These are phyloP conservation scores for Huso huso DNA, from an alignment of 2,797 vertebrate species.

Conservation along the genomic window DNA sequence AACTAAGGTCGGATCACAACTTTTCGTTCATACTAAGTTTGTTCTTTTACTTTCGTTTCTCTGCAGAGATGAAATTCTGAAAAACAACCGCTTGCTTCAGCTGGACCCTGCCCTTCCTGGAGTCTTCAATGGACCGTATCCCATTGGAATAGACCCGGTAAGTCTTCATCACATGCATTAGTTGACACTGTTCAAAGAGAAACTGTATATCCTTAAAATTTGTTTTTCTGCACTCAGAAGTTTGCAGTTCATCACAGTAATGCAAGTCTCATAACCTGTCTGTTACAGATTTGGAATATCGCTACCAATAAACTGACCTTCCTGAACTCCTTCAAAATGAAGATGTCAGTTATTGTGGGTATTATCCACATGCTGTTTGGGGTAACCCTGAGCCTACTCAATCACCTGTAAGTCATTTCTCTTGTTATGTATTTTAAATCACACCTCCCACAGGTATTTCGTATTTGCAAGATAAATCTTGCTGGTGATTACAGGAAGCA, in stretches of 20 bases:
- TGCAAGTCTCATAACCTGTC: not conserved
- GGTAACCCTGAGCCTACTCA: slow-evolving; percentile 66
- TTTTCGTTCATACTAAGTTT: too few relatives aligned
- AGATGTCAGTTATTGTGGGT: slow-evolving; percentile 92
- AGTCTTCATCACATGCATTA: slow-evolving; percentile 20
- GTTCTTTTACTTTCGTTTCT: not conserved
- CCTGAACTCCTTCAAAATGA: slow-evolving; percentile 98
- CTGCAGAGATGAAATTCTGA: slow-evolving; percentile 59
- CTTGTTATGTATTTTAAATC: not conserved
- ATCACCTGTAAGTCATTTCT: slow-evolving; percentile 55
- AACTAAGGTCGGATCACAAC: too few relatives aligned
- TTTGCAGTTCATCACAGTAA: too few relatives aligned
- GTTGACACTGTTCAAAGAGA: too few relatives aligned
- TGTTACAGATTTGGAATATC: slow-evolving; percentile 86
- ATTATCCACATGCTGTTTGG: slow-evolving; percentile 94
- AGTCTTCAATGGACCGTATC: slow-evolving; percentile 87
- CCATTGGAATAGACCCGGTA: slow-evolving; percentile 94
- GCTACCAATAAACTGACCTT: slow-evolving; percentile 89
- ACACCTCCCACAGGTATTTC: not conserved
- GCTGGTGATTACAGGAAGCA: too few relatives aligned
- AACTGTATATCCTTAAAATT: too few relatives aligned
- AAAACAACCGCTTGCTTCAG: slow-evolving; percentile 62
- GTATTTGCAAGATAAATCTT: slow-evolving; percentile 48
- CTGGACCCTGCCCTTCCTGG: slow-evolving; percentile 72
- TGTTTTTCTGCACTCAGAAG: too few relatives aligned